Conservation (phyloP, 2,888 invertebrate species). For the Arge pagana region DNA sequence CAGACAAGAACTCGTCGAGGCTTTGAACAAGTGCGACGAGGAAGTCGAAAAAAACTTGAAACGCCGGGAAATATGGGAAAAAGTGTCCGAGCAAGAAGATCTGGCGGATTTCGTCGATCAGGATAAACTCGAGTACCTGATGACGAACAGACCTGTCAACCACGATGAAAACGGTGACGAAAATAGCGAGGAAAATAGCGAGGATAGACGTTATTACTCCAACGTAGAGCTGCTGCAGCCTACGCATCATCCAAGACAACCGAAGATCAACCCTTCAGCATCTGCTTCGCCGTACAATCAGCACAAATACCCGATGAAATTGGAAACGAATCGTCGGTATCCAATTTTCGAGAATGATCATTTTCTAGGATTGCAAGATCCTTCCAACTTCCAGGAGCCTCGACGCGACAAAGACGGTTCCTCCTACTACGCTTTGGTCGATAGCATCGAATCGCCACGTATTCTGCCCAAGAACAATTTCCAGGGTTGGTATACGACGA, state of each 20-base stretch:
- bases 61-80: slow-evolving; percentile 32
- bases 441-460: slow-evolving; percentile 29
- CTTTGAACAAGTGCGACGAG: slow-evolving; percentile 21
- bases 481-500: background rate
- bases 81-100: slow-evolving; percentile 26
- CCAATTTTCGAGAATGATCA: background rate
- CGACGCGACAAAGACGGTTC: slow-evolving; percentile 2
- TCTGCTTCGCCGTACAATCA: background rate
- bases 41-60: slow-evolving; percentile 28
- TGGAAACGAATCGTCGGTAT: background rate
- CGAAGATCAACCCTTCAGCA: slow-evolving; percentile 19
- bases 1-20: slow-evolving; percentile 33
- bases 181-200: background rate
- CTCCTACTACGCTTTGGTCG: slow-evolving; percentile 31
- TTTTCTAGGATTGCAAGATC: background rate
- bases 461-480: slow-evolving; percentile 8
- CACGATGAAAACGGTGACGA: slow-evolving; percentile 4
- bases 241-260: slow-evolving; percentile 19
- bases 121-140: slow-evolving; percentile 30
- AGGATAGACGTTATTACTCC: slow-evolving; percentile 25
- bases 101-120: slow-evolving; percentile 28
- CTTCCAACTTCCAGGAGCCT: background rate
- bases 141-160: slow-evolving; percentile 27
- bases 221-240: slow-evolving; percentile 27
- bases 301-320: too few relatives aligned